Evolutionary conservation across 37 sponge, comb jelly and placozoan genomes (phyloP).

Genomic region (Dysidea cf. avara): DNA sequence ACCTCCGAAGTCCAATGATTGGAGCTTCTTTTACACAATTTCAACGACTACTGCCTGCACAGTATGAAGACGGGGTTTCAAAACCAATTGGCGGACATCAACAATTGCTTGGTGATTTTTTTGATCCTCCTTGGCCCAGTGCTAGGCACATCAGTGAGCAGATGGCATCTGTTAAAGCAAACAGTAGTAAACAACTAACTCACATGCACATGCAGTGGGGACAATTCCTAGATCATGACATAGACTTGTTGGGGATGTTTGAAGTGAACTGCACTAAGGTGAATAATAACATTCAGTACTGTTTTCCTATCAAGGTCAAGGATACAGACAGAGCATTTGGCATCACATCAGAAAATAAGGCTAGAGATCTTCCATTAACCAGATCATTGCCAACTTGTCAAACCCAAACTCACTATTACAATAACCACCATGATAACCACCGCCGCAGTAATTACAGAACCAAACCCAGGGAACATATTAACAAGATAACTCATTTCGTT

Average conservation of each 20-base stretch:
- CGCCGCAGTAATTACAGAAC: conserved; percentile 19
- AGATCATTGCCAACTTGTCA: conserved; percentile 52
- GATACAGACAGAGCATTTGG: conserved; percentile 41
- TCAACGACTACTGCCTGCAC: conserved; percentile 62
- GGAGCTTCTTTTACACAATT: conserved; percentile 71
- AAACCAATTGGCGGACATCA: conserved; percentile 33
- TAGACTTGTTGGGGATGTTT: conserved; percentile 47
- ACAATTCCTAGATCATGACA: conserved; percentile 93
- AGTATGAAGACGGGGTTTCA: conserved; percentile 83
- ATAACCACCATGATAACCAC: conserved; percentile 13
- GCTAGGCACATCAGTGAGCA: conserved; percentile 43
- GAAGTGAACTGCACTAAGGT: conserved; percentile 41
- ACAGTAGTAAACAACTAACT: conserved; percentile 41
- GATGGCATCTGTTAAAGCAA: too few species aligned
- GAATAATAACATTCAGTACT: conserved; percentile 40
- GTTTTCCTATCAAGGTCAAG: conserved; percentile 46
- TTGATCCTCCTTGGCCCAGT: conserved; percentile 66
- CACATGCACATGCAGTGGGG: conserved; percentile 95
- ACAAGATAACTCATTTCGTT: conserved; percentile 71
- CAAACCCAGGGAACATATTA: conserved; percentile 60
- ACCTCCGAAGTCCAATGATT: conserved; percentile 52
- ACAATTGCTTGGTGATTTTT: conserved; percentile 18
- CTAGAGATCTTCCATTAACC: conserved; percentile 58
- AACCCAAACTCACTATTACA: conserved; percentile 2
- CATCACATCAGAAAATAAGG: conserved; percentile 25